Evolutionary conservation across 1,140 invertebrate species (phyloP), one percentile per base, ranked within the genome.

Genomic region (Babylonia areolata): DNA sequence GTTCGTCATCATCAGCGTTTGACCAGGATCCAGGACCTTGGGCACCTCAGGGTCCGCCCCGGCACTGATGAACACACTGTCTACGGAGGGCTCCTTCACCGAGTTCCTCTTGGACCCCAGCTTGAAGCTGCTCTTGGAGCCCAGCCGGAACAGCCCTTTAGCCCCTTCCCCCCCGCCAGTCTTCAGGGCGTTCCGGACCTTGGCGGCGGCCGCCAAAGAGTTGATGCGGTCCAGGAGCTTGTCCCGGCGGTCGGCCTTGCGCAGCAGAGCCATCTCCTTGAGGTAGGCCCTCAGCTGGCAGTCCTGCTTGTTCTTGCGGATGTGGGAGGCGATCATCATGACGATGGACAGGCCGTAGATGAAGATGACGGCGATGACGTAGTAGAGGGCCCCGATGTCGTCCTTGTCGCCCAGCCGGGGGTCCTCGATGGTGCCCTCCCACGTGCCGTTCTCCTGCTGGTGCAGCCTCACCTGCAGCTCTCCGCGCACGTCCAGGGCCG

Each of bases 251-350:
- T 92, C 92, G 28, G 91, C 91, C 87, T 93, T 93, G 42, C 92
- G 81, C 1, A 93, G 87, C 17, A 89, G 71, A 9, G 92, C 90
- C 92, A 93, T 93, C 89, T 93, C 93, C 85, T 94, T 94, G 2
- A 94, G 82, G 81, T 94, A 93, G 23, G 87, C 90, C 71, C 91
- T 85, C 23, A 94, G 88, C 81, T 93, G 92, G 39, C 89, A 92
- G 88, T 94, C 93, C 87, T 92, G 91, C 82, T 93, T 92, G 85
- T 94, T 94, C 85, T 92, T 92, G 35, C 92, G 88, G 46, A 93
- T 93, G 88, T 94, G 93, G 20, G 93, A 94, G 2, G 93, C 92
- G 37, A 94, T 94, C 93, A 94, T 93, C 92, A 94, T 93, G 9
- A 94, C 92, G 58, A 94, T 94, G 31, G 93, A 94, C 17, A 93